Conservation (phyloP, 2,888 invertebrate species). For the Parnassius orleans region DNA sequence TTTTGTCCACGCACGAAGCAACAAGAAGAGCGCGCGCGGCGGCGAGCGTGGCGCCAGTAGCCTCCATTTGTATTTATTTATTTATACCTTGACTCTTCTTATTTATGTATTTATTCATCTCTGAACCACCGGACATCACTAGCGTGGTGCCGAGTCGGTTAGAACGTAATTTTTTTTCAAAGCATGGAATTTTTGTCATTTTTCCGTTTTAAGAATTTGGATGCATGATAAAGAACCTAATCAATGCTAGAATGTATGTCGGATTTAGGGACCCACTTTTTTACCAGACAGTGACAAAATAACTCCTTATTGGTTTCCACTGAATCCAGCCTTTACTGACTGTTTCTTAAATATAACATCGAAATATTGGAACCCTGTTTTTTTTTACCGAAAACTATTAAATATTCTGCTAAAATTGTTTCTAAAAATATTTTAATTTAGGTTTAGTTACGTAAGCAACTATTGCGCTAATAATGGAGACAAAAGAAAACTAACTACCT, state of each 20-base stretch:
- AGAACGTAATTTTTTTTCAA: slow-evolving; percentile 20
- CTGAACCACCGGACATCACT: slow-evolving; percentile 31
- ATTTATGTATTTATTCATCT: slow-evolving; percentile 75
- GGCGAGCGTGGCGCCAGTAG: slow-evolving; percentile 77
- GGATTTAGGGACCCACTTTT: neutral
- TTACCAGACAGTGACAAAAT: slow-evolving; percentile 3
- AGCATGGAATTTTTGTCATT: slow-evolving; percentile 21
- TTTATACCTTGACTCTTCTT: slow-evolving; percentile 71
- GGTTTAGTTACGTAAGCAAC: too few species aligned
- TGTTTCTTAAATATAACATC: too few species aligned
- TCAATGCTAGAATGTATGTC: slow-evolving; percentile 21
- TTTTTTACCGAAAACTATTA: too few species aligned
- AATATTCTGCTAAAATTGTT: too few species aligned
- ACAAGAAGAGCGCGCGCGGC: slow-evolving; percentile 69
- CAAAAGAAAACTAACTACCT: too few species aligned
- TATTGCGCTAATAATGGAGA: too few species aligned
- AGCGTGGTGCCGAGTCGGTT: slow-evolving; percentile 25
- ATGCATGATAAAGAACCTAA: slow-evolving; percentile 25
- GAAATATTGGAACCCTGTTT: too few species aligned
- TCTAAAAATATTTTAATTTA: too few species aligned
- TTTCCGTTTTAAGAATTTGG: slow-evolving; percentile 20
- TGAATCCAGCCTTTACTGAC: too few species aligned
- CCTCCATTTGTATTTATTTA: slow-evolving; percentile 76
- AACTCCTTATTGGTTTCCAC: too few species aligned
- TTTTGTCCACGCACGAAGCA: slow-evolving; percentile 56